Evolutionary conservation across 2,113 vertebrate species (phyloP).

Genomic region (Lasiurus cinereus): DNA sequence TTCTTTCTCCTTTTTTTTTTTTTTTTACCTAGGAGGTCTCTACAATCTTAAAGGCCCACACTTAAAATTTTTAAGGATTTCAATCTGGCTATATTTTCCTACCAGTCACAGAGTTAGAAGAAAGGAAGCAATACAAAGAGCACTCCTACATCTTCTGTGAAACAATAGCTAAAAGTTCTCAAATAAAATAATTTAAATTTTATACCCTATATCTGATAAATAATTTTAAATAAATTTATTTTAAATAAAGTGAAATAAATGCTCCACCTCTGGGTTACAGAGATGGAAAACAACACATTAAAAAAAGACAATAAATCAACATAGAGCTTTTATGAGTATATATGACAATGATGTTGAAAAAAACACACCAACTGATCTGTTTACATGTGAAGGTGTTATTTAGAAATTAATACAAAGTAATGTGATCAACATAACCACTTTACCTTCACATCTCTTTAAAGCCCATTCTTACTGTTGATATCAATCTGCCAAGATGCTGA

Average conservation of each 20-base stretch:
- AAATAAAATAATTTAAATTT: conserved; percentile 30
- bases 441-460: conserved; percentile 85
- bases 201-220: neutral
- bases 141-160: neutral
- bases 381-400: conserved; percentile 80
- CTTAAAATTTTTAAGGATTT: conserved; percentile 73
- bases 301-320: conserved; percentile 42
- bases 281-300: conserved; percentile 23
- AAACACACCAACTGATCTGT: conserved; percentile 17
- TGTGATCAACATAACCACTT: conserved; percentile 82
- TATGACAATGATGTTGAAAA: neutral
- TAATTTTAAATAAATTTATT: conserved; percentile 31
- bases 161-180: conserved; percentile 6
- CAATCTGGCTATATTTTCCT: conserved; percentile 26
- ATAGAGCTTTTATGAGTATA: conserved; percentile 26
- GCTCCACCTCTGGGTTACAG: neutral
- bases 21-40: conserved; percentile 24
- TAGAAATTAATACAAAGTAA: conserved; percentile 82
- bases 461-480: conserved; percentile 79
- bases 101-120: conserved; percentile 13
- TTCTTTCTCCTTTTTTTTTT: neutral
- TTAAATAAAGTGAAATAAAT: conserved; percentile 44
- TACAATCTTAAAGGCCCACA: conserved; percentile 39
- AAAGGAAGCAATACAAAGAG: conserved; percentile 56
- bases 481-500: conserved; percentile 83